Base-by-base conservation (phyloP, 2,888 invertebrate species). In the Drosophila anceps region DNA sequence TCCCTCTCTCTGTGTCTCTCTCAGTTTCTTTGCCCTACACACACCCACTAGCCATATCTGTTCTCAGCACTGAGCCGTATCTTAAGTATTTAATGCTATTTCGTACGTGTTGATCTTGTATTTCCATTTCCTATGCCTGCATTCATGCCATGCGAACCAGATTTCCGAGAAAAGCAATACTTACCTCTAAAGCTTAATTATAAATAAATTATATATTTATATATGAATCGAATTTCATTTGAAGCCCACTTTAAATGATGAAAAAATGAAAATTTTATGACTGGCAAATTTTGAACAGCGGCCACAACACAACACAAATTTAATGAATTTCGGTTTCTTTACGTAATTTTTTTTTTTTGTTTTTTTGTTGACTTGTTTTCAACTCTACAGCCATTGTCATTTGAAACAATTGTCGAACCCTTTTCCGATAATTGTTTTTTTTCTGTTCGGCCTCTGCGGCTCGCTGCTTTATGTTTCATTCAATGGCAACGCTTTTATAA, bases 401-500 rank as follows among this genome's bases (percentile, higher is more conserved):
- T 58, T 57, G 31, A 58, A 66, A 55, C 50, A 71, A 58, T 62
- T 62, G 61, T 54, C 51, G 37, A 72, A 9, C 37, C 35, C 54
- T 48, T 59, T 27, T 9, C 46, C 58, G 50, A 44, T 54, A 59
- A 58, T 72, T 68, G 68, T 57, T 60, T 46, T 29, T 6, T n/a
- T 6, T 18, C 18, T n/a, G 13, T 27, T 29, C 33, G 51, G 8
- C 35, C 27, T n/a, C 20, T 44, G 54, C 27, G 33, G 18, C 41
- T 29, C 13, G 1, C 33, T 1, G 29, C 7, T 29, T 55, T 44
- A 37, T 43, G 53, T 12, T 29, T 13, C 35, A 64, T 64, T 72
- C 63, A 76, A 58, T 72, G 68, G 50, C 46, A 13, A 27, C 12
- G 31, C 58, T 46, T 69, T 69, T 55, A 62, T 64, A 60, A 58